These are phyloP conservation scores for Ailuropoda melanoleuca DNA, from an alignment of 2,113 vertebrate genomes.

Conservation along the genomic window DNA sequence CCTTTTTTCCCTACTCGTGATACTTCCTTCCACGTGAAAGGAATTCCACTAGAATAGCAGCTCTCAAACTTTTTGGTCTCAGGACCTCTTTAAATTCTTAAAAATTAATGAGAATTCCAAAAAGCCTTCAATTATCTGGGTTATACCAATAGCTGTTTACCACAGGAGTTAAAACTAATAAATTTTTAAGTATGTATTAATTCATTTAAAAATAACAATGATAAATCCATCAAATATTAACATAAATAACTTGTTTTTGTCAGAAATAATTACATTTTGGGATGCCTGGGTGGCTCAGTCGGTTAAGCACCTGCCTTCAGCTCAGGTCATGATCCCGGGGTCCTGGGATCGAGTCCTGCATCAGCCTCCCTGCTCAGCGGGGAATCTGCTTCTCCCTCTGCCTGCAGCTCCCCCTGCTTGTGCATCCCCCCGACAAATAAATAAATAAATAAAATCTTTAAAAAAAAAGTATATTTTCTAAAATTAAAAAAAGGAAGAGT, in stretches of 20 bases:
- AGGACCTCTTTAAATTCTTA: not conserved
- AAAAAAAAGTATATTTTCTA: not conserved
- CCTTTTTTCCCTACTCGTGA: not conserved
- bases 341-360: not conserved
- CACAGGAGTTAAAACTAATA: not conserved
- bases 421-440: no score
- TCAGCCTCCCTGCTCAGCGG: not conserved
- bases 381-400: not conserved
- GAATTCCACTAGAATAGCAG: not conserved
- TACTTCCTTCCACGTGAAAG: not conserved
- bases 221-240: not conserved
- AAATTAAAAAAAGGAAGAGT: not conserved
- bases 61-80: not conserved
- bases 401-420: not conserved
- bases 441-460: no score
- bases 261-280: not conserved
- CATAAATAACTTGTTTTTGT: not conserved
- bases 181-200: not conserved
- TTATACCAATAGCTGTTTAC: not conserved
- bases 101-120: not conserved
- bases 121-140: not conserved
- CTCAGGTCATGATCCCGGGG: not conserved
- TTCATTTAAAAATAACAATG: not conserved
- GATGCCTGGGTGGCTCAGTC: not conserved
- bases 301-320: not conserved